Base-by-base conservation (phyloP, 2,888 invertebrate species). In the Ophion costatus region DNA sequence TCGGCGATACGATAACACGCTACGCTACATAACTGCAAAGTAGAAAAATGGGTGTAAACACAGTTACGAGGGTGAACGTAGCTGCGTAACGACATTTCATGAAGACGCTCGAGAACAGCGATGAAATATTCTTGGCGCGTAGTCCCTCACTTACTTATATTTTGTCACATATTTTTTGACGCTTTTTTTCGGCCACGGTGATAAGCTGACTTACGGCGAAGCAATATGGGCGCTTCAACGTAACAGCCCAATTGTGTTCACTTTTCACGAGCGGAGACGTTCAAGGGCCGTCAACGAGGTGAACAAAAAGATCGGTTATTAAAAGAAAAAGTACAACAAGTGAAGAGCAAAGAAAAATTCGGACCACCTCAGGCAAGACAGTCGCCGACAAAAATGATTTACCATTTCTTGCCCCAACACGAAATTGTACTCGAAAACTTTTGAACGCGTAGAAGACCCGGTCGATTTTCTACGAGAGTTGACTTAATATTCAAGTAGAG, bases 1-100 rank as follows among this genome's bases (percentile, higher is more conserved):
- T 51, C 77, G 73, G 78, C 45, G 71, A 78, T 66, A 78, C 77
- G 67, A 74, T 69, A 83, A 73, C 71, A 45, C 63, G 70, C 63
- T n/a, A 42, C 51, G 17, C 29, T 66, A 10, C 42, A 22, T 61
- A 61, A 70, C 63, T 64, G 20, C 51, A 51, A 14, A 7, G 69
- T 42, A 29, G 45, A 74, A 70, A 77, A 71, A 69, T 61, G 69
- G 57, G 22, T 66, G 71, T 71, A 38, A 24, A 45, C 45, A 11
- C 45, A 24, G 70, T 76, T 70, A 64, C 76, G 63, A 81, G 24
- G 63, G 42, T 63, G 33, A 33, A 38, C 22, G 51, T 45, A 20
- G 4, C 56, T 67, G 59, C 20, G 14, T 51, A 56, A 61, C 33
- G 42, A 22, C 45, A 6, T 75, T 61, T 61, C 67, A 38, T n/a